Evolutionary conservation across 2,113 vertebrate species (phyloP).

Genomic region (Prionailurus viverrinus): DNA sequence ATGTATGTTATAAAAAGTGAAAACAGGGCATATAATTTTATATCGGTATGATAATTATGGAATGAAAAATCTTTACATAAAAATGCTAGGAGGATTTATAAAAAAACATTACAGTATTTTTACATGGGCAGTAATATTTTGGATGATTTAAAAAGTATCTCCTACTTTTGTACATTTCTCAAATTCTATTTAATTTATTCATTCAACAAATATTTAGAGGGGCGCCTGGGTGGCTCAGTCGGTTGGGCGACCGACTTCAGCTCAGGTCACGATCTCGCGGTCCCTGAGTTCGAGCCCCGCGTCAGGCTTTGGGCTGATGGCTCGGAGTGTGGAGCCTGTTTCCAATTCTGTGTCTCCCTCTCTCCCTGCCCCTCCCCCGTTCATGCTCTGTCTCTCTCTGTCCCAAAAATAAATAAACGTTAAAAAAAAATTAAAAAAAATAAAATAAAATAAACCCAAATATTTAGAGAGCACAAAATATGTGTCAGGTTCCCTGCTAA

Average conservation of each 20-base stretch:
- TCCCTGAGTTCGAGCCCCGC: too few relatives aligned
- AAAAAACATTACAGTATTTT: background rate
- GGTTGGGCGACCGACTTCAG: too few relatives aligned
- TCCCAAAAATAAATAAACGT: too few relatives aligned
- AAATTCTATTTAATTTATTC: conserved; percentile 57
- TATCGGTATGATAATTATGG: background rate
- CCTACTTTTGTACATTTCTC: background rate
- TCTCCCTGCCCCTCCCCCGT: too few relatives aligned
- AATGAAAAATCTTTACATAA: background rate
- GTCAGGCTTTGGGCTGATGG: too few relatives aligned
- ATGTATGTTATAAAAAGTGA: background rate
- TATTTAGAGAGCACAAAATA: conserved; percentile 37
- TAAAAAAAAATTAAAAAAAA: too few relatives aligned
- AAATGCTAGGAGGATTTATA: background rate
- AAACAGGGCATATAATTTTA: background rate
- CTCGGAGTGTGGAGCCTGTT: too few relatives aligned
- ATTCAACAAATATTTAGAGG: conserved; percentile 43
- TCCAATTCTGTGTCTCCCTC: too few relatives aligned
- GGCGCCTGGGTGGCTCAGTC: too few relatives aligned
- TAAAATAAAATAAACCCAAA: background rate
- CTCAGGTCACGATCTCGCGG: too few relatives aligned
- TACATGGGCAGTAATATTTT: background rate
- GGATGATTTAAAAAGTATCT: conserved; percentile 36
- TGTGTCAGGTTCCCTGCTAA: background rate
- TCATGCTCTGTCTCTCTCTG: too few relatives aligned